Conservation (phyloP, 2,888 invertebrate species). For the Agapostemon virescens region DNA sequence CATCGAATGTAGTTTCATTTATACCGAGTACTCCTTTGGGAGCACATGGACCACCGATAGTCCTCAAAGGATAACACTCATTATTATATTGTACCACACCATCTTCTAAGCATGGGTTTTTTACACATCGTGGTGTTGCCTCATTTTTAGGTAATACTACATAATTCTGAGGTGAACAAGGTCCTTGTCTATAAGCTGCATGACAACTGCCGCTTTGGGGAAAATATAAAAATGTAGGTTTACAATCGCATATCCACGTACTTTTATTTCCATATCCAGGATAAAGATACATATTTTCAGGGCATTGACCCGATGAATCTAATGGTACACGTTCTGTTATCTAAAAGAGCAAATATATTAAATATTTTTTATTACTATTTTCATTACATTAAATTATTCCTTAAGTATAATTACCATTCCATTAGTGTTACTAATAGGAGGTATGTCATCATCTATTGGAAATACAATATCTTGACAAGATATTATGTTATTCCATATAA, state of each 20-base stretch:
- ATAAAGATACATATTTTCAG: constrained; percentile 85
- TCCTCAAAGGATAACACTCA: constrained; percentile 81
- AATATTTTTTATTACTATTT: background rate
- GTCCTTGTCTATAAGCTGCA: constrained; percentile 85
- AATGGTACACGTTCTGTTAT: constrained; percentile 81
- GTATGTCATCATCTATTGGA: constrained; percentile 67
- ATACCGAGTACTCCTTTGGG: constrained; percentile 82
- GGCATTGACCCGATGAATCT: constrained; percentile 83
- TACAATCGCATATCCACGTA: constrained; percentile 85
- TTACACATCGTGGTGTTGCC: constrained; percentile 83
- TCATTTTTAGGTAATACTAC: constrained; percentile 82
- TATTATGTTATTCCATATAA: constrained; percentile 38
- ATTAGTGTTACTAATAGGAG: constrained; percentile 64
- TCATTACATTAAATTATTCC: background rate
- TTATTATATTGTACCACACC: constrained; percentile 81
- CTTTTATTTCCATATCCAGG: constrained; percentile 84
- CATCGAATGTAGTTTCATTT: constrained; percentile 83
- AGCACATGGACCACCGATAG: constrained; percentile 81
- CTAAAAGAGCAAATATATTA: constrained; percentile 52
- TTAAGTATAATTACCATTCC: constrained; percentile 45
- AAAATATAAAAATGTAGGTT: constrained; percentile 82
- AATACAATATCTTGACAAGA: constrained; percentile 71
- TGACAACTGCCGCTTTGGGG: constrained; percentile 84
- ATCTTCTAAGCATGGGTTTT: constrained; percentile 84
- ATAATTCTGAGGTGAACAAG: constrained; percentile 83